Evolutionary conservation across 2,888 invertebrate genomes (phyloP), one percentile per base, ranked within the genome.

Genomic region (Sthenelais limicola): DNA sequence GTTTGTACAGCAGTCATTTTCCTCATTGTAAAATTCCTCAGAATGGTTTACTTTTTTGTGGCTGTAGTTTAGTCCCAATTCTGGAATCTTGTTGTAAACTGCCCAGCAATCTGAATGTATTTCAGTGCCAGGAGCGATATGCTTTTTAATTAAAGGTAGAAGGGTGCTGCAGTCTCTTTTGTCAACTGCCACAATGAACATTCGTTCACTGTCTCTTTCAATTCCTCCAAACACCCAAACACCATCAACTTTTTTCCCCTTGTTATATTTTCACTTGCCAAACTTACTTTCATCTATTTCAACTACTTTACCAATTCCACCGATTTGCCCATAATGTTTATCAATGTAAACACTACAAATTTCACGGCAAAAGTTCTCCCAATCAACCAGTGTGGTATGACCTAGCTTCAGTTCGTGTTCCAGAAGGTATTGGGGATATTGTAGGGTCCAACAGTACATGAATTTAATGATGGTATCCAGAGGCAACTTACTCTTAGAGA

Each of bases 201-300:
- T 38, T 3, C 56, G 28, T 9, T 73, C 74, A 62, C 68, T 69
- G 12, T 73, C 78, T 28, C 76, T 58, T 32, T 80, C 80, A 30
- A 74, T 32, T 3, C 76, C 78, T 26, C 79, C 79, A 56, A 80
- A 80, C 3, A 80, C 77, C 79, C 80, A 80, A 33, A 74, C 72
- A 26, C 80, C 79, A 28, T 80, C 72, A 4, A 78, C 77, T 33
- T 28, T 33, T 15, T 71, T 73, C 15, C 75, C 72, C 12, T 71
- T 49, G 72, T 79, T 38, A 58, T 76, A 71, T 51, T 77, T 79
- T 38, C 77, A 15, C 12, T 68, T 43, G 1, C 69, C 68, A 33
- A 76, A 76, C n/a, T 52, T 52, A 26, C 73, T 77, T 43, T 75
- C 76, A 48, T 75, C 76, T 18, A 75, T 75, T 68, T 75, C 76